Base-by-base conservation (phyloP, 92 coral and sea anemone species). In the Diadumene lineata region DNA sequence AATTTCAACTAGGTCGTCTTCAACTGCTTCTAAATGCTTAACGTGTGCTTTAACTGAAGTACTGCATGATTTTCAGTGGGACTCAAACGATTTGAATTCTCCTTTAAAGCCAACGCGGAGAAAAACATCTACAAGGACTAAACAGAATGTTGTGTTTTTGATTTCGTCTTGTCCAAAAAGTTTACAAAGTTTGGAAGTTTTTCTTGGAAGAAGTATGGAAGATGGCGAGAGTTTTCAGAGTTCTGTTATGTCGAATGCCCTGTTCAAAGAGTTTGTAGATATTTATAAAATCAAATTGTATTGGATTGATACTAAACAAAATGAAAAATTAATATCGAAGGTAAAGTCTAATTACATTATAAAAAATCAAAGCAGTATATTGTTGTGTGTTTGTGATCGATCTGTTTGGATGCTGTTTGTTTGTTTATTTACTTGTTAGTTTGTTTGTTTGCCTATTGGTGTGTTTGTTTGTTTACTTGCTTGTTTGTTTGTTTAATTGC, bases 41-140 rank as follows among this genome's bases (percentile, higher is more conserved):
- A 81, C 96, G 33, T 92, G 93, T 80, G 91, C 96, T 51, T 65
- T 96, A 10, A 89, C 92, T 0, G 92, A 96, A 68, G 77, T 84
- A 11, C 76, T 92, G 55, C 99, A 96, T 64, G 97, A 96, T 75
- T 96, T 96, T 73, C 88, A 82, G 57, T 96, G 99, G 98, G 87
- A 84, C 8, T 70, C 81, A 32, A 93, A 88, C 6, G 97, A 92
- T 55, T 81, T 92, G 19, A 82, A 79, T 56, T 96, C 99, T 0
- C 99, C 99, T 0, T 68, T 88, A 1, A 84, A 82, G 57, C 69
- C 72, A 28, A 83, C 85, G 25, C 82, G 90, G n/a, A 57, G 61
- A 43, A 38, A 38, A 38, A 38, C 7, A 38, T 4, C 7, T 13
- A 4, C 48, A 38, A 65, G 68, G 4, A 82, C 66, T n/a, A 69